phyloP scores from a whole-genome alignment of 2,888 invertebrate genomes.

The Drosophila peninsularis region DNA sequence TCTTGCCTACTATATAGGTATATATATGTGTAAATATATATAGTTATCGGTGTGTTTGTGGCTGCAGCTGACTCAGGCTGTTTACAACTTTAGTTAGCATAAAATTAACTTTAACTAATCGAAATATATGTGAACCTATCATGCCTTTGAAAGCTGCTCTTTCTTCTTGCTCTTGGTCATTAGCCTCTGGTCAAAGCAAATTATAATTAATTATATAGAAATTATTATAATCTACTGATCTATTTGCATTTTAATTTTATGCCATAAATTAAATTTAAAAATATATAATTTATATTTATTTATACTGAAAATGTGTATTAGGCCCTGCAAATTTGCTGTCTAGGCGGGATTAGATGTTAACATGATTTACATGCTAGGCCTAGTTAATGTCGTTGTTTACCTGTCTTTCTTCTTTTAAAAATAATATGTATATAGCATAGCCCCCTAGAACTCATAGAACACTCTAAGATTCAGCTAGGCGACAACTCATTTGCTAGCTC shows the following conservation, averaged over 20 bases:
- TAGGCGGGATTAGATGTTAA: no score
- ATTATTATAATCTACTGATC: not conserved
- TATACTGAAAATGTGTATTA: no score
- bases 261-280: not conserved
- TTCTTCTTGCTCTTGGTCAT: not conserved
- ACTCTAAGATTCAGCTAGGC: no score
- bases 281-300: no score
- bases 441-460: no score
- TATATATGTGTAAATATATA: not conserved
- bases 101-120: not conserved
- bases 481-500: no score
- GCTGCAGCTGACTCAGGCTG: not conserved
- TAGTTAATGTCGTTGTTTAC: no score
- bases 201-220: not conserved
- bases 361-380: no score
- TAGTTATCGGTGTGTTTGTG: not conserved
- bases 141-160: not conserved
- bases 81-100: not conserved
- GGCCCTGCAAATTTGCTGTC: no score
- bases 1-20: not conserved
- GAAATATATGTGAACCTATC: not conserved
- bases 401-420: no score
- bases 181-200: not conserved
- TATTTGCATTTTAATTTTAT: not conserved
- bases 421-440: no score